Conservation (phyloP, 2,113 vertebrate species). For the Hippocampus abdominalis region DNA sequence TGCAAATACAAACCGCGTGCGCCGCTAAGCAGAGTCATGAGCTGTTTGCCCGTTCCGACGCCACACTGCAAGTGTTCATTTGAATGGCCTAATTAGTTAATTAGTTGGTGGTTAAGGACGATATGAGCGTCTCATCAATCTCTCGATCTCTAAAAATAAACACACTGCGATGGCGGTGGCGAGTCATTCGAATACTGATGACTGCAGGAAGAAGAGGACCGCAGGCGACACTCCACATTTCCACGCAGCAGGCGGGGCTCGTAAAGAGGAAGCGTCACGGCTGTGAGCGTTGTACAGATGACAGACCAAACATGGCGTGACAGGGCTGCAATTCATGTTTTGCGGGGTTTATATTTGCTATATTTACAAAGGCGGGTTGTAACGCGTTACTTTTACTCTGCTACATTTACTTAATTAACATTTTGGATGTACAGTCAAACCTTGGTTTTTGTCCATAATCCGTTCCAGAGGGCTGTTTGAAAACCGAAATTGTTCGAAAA, state of each 20-base stretch:
- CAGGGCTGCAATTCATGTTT: conserved; percentile 49
- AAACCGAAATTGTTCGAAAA: too few relatives aligned
- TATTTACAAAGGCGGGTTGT: too few relatives aligned
- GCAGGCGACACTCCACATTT: conserved; percentile 56
- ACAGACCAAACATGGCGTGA: conserved; percentile 56
- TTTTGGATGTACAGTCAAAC: too few relatives aligned
- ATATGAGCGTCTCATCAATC: conserved; percentile 77
- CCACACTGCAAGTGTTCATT: conserved; percentile 73
- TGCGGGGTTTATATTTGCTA: conserved; percentile 37
- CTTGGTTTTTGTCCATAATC: too few relatives aligned
- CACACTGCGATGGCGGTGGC: conserved; percentile 59
- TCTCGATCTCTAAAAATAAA: conserved; percentile 76
- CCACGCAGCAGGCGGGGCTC: conserved; percentile 43
- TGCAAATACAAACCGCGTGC: background rate
- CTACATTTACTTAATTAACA: too few relatives aligned
- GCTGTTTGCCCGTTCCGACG: conserved; percentile 59
- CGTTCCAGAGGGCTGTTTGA: too few relatives aligned
- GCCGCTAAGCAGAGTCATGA: conserved; percentile 52
- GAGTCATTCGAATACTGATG: conserved; percentile 75
- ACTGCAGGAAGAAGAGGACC: conserved; percentile 64
- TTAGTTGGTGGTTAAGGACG: conserved; percentile 80
- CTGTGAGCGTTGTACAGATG: conserved; percentile 53
- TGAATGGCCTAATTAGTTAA: conserved; percentile 78
- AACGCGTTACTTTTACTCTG: too few relatives aligned
- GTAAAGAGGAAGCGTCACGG: conserved; percentile 38